phyloP scores from a whole-genome alignment of 2,888 invertebrate genomes.

The Mimachlamys varia region DNA sequence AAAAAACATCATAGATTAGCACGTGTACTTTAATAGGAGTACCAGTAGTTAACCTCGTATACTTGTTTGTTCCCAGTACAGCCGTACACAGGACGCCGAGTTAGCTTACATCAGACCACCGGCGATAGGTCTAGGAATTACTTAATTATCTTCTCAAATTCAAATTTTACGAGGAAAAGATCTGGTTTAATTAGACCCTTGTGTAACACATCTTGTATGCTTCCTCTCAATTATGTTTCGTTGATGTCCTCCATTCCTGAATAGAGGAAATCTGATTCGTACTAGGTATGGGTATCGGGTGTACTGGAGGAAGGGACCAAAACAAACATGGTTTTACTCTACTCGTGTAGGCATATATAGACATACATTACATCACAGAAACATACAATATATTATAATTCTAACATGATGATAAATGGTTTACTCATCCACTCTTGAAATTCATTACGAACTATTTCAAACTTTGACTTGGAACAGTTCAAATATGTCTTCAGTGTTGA shows the following conservation, averaged over 20 bases:
- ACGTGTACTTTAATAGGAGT: background rate
- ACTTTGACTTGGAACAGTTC: no score
- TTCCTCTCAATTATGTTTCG: background rate
- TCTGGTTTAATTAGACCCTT: background rate
- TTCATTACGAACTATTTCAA: no score
- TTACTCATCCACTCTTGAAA: no score
- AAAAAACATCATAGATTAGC: background rate
- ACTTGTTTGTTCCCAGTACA: background rate
- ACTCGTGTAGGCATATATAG: no score
- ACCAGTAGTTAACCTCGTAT: background rate
- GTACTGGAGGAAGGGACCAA: background rate
- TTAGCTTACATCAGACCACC: background rate
- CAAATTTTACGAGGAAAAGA: background rate
- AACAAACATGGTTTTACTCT: background rate
- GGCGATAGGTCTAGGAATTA: background rate
- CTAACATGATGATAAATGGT: no score
- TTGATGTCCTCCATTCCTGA: background rate
- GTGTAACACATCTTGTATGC: background rate
- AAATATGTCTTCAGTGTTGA: no score
- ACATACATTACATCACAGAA: no score
- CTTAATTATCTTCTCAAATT: background rate
- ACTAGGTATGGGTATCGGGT: background rate
- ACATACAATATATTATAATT: no score
- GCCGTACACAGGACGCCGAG: background rate
- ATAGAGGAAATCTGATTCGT: background rate